Base-by-base conservation (phyloP, 2,888 invertebrate genomes). In the Lasioglossum figueresi region DNA sequence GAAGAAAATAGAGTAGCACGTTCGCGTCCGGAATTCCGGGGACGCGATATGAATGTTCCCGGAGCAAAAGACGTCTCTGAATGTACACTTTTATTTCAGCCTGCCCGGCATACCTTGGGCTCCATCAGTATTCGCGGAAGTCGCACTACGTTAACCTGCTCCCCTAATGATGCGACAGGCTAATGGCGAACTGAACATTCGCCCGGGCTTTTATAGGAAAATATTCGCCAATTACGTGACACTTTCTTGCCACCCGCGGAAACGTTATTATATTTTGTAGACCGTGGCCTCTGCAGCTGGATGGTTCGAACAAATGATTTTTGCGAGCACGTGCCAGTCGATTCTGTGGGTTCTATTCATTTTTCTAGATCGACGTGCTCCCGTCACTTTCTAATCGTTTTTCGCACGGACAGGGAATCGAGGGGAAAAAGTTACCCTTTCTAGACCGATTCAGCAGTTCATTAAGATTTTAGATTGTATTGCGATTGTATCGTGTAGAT, bases 121-220 rank as follows among this genome's bases (percentile, higher is more conserved):
- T 74, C 31, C 76, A 85, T 85, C n/a, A n/a, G 68, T 80, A 68
- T 52, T 73, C 68, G 48, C 19, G 43, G 34, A 48, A 68, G n/a
- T 78, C 23, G 59, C 16, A 70, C 34, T 10, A 34, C 56, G 16
- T 66, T 70, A 52, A 19, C 43, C 16, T 12, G 31, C 34, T 37
- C 59, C 31, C 70, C 73, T 75, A 40, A 59, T 82, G 73, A 79
- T 48, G 37, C 23, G 63, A 66, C 34, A 34, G 66, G 83, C 75
- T 88, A 76, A 76, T 63, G 68, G 31, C 40, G n/a, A 4, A 16
- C 14, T 19, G 63, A 66, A 84, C 78, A 83, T 85, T 84, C 71
- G 79, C 84, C 52, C 80, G 71, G 76, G 83, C 86, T 88, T 91
- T 85, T 90, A 89, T 90, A 91, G 79, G 82, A 27, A 81, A 83